Evolutionary conservation across 2,888 invertebrate genomes (phyloP).

Genomic region (Nudaria mundana): DNA sequence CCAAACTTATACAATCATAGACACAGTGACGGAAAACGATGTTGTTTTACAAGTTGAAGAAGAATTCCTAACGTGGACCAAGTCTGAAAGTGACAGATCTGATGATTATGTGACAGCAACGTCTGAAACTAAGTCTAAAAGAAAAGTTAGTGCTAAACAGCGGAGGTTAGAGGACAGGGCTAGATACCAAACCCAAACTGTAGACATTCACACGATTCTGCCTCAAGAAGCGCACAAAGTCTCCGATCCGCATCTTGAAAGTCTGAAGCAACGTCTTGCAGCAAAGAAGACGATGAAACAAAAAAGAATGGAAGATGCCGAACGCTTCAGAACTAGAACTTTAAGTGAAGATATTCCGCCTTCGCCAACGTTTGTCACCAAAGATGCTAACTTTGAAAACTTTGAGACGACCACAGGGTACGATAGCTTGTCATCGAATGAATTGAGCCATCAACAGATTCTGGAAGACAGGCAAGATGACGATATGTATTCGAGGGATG

Average conservation of each 20-base stretch:
- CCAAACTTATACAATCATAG: conserved; percentile 90
- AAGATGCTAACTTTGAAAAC: conserved; percentile 69
- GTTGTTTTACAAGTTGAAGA: conserved; percentile 55
- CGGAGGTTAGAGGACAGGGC: conserved; percentile 84
- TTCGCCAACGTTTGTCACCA: conserved; percentile 72
- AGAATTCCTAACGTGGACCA: conserved; percentile 70
- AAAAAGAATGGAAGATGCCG: conserved; percentile 84
- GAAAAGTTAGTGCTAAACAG: conserved; percentile 83
- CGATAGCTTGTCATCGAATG: conserved; percentile 71
- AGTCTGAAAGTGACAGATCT: conserved; percentile 66
- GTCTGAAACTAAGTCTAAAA: conserved; percentile 57
- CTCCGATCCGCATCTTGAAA: conserved; percentile 63
- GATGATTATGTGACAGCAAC: conserved; percentile 60
- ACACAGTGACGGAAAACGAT: conserved; percentile 57
- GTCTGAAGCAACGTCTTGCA: conserved; percentile 59
- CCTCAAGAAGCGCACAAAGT: conserved; percentile 38
- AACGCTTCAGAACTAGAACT: conserved; percentile 88
- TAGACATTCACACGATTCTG: conserved; percentile 59
- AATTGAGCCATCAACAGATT: conserved; percentile 62
- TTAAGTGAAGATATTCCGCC: conserved; percentile 79
- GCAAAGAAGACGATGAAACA: conserved; percentile 78
- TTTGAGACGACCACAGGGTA: conserved; percentile 74
- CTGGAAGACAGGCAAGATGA: conserved; percentile 55
- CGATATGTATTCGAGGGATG: conserved; percentile 53
- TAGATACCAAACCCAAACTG: conserved; percentile 86